A percentile compares a stretch with the other conserved stretches of the same genome.
phyloP scores from a whole-genome alignment of 1,140 invertebrate species.

The Drosophila neocordata region DNA sequence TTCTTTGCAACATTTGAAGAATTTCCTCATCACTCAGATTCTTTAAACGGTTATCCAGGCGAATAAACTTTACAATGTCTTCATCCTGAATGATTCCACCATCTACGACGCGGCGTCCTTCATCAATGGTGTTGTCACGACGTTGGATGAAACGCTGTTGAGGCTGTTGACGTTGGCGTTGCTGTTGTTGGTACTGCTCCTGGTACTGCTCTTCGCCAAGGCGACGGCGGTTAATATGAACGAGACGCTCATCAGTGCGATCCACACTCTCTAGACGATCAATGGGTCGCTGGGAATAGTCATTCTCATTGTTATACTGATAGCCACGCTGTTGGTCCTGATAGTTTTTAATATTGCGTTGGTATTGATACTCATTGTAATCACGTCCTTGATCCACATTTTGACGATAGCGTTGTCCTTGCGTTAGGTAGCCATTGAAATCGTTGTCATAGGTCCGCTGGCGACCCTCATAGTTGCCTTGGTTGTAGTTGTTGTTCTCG shows the following conservation, averaged over 20 bases:
- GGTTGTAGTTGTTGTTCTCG: slow-evolving; percentile 3
- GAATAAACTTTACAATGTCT: slow-evolving; percentile 54
- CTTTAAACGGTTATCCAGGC: slow-evolving; percentile 43
- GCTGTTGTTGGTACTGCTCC: slow-evolving; percentile 15
- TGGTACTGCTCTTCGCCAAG: slow-evolving; percentile 27
- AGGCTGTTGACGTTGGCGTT: slow-evolving; percentile 10
- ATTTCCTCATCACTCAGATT: slow-evolving; percentile 52
- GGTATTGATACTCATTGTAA: not conserved
- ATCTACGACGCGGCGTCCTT: slow-evolving; percentile 4
- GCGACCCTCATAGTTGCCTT: not conserved
- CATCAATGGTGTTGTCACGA: slow-evolving; percentile 1
- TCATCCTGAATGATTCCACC: slow-evolving; percentile 33
- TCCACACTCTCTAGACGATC: slow-evolving; percentile 42
- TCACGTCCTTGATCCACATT: not conserved
- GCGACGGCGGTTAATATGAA: slow-evolving; percentile 51
- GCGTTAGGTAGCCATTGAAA: not conserved
- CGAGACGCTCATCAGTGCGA: slow-evolving; percentile 49
- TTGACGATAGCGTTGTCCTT: slow-evolving; percentile 5
- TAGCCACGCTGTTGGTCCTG: slow-evolving; percentile 4
- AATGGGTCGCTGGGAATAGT: not conserved
- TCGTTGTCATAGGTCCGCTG: not conserved
- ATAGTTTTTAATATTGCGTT: not conserved
- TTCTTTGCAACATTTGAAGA: slow-evolving; percentile 45
- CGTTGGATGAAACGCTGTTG: slow-evolving; percentile 8
- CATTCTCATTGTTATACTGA: not conserved